These are phyloP conservation scores for Lepidotrigona ventralis DNA, from an alignment of 1,140 invertebrate species.

Conservation along the genomic window DNA sequence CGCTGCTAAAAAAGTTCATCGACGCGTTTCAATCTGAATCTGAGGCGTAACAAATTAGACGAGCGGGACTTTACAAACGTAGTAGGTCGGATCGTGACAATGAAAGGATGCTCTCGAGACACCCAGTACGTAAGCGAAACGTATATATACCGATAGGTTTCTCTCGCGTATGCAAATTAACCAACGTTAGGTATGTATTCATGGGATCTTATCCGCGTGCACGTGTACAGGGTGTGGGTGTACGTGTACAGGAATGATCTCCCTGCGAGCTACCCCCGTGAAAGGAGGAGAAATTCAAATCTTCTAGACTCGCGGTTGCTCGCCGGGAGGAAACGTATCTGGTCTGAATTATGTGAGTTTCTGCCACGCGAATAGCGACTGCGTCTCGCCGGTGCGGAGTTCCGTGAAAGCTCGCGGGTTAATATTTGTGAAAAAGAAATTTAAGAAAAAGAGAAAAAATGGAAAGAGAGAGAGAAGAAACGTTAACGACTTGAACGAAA, in stretches of 20 bases:
- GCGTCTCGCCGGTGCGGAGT: neutral
- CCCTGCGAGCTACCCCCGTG: constrained; percentile 42
- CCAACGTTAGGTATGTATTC: constrained; percentile 64
- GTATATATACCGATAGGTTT: constrained; percentile 58
- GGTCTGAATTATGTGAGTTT: constrained; percentile 39
- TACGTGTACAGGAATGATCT: constrained; percentile 70
- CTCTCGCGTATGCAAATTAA: constrained; percentile 70
- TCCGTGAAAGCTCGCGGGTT: neutral
- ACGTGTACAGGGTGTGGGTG: constrained; percentile 69
- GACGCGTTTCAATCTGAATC: neutral
- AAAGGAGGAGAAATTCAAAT: constrained; percentile 65
- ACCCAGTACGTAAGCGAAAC: constrained; percentile 42
- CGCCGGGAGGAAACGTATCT: constrained; percentile 1
- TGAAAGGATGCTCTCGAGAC: constrained; percentile 14
- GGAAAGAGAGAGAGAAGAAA: neutral
- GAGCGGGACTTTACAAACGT: neutral
- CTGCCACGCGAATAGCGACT: constrained; percentile 9
- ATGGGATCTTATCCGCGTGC: constrained; percentile 69
- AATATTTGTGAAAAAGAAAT: constrained; percentile 24
- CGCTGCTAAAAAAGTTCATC: too few relatives aligned
- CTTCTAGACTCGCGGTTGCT: constrained; percentile 46
- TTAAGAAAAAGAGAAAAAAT: too few relatives aligned
- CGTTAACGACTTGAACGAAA: constrained; percentile 22
- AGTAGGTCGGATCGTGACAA: neutral
- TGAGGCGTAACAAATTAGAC: neutral